phyloP scores from a whole-genome alignment of 2,888 invertebrate genomes.

The Globia sparganii region DNA sequence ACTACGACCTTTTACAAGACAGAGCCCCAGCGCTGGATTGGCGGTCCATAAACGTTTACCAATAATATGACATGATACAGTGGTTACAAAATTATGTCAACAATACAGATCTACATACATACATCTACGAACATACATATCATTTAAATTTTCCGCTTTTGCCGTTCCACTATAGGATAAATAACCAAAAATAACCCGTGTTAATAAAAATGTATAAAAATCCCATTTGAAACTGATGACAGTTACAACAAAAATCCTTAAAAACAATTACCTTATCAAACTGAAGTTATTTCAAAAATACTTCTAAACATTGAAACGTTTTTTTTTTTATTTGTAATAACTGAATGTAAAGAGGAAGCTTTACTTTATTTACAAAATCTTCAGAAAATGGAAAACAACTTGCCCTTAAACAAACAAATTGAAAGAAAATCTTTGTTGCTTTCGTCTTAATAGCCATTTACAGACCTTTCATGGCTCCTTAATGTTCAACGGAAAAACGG shows the following conservation, averaged over 20 bases:
- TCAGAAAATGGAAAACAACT: conserved; percentile 1
- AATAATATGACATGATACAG: background rate
- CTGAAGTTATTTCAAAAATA: background rate
- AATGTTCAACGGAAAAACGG: conserved; percentile 49
- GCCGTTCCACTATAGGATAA: background rate
- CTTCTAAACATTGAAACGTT: background rate
- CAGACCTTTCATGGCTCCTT: conserved; percentile 33
- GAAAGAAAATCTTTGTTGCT: conserved; percentile 35
- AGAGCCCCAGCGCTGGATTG: too few species aligned
- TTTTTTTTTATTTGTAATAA: conserved; percentile 7
- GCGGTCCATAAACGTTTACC: background rate
- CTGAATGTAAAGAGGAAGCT: background rate
- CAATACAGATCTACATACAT: background rate
- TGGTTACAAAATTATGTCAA: background rate
- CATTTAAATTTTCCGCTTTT: background rate
- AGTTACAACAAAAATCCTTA: background rate
- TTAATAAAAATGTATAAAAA: background rate
- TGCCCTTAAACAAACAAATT: conserved; percentile 30
- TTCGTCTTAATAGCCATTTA: conserved; percentile 39
- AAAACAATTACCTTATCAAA: background rate
- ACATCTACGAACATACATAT: background rate
- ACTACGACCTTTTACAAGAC: too few species aligned
- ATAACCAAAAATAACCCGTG: background rate
- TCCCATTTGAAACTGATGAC: background rate
- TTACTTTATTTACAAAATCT: background rate